Base-by-base conservation (phyloP, 1,140 invertebrate genomes). In the Anagrus nilaparvatae region DNA sequence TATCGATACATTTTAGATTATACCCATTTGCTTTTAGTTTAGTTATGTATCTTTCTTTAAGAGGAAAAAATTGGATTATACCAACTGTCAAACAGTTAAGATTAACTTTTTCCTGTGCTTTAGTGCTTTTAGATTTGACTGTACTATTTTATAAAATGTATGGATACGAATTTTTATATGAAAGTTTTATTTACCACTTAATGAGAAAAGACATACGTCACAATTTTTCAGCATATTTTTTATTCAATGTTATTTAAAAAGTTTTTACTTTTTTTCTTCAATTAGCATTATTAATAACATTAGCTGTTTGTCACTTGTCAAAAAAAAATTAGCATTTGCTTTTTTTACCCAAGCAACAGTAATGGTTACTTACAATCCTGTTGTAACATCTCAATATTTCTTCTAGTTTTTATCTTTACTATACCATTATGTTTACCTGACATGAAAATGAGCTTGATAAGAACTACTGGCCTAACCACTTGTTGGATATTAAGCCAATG, bases 141-240 rank as follows among this genome's bases (percentile, higher is more conserved):
- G 64, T 57, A 17, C 34, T 75, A 0, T 82, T 79, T 60, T 92
- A 87, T 62, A 58, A 56, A 9, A 54, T 86, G 4, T 99, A 97
- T 63, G 93, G 91, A 0, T 81, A 85, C 58, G 69, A 83, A 43
- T 99, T 92, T 64, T 55, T 99, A 1, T 76, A 93, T 43, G 91
- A 99, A 65, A 89, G 90, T 3, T 84, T 95, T 48, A 68, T 98
- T 10, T 98, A 97, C 68, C 97, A 99, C 67, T 59, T 97, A 5
- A 71, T 78, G 14, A 74, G 96, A 47, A 81, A 82, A 56, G 97
- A 99, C 63, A 81, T 81, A 0, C 75, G 81, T n/a, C 96, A 99
- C 60, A 99, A 99, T 67, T 99, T 99, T 65, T 98, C 95, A 0
- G 70, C 94, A 0, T 90, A 93, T 53, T 99, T 99, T 63, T 94